phyloP scores from a whole-genome alignment of 1,140 invertebrate species.

The Hycleus phaleratus region DNA sequence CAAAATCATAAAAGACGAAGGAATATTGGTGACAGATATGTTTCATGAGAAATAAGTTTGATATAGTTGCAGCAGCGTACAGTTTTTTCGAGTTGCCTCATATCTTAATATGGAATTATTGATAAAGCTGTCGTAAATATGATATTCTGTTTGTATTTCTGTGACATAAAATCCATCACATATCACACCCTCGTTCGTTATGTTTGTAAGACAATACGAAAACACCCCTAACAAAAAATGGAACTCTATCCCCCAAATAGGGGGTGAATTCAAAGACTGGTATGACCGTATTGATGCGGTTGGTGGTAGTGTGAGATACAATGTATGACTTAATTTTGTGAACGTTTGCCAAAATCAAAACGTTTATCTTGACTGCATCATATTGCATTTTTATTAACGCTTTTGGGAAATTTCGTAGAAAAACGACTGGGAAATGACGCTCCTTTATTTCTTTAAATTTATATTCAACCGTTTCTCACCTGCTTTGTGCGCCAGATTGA shows the following conservation, averaged over 20 bases:
- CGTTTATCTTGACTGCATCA: slow-evolving; percentile 4
- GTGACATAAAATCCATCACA: slow-evolving; percentile 9
- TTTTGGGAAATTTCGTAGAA: too few species aligned
- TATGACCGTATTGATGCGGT: too few species aligned
- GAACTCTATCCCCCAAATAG: neutral
- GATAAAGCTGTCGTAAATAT: neutral
- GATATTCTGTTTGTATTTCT: neutral
- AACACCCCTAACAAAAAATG: neutral
- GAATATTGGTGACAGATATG: too few species aligned
- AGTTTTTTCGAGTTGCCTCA: too few species aligned
- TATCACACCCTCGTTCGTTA: neutral
- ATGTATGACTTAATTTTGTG: slow-evolving; percentile 4
- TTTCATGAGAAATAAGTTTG: too few species aligned
- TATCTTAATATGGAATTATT: neutral
- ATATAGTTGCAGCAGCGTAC: too few species aligned
- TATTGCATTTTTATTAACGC: slow-evolving; percentile 8
- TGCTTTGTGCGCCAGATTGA: too few species aligned
- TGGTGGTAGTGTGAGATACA: too few species aligned
- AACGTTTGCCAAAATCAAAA: slow-evolving; percentile 4
- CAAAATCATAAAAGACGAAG: too few species aligned
- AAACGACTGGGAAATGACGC: too few species aligned
- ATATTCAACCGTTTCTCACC: too few species aligned
- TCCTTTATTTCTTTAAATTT: too few species aligned
- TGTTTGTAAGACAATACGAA: slow-evolving; percentile 1
- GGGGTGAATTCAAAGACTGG: neutral